These are phyloP conservation scores for Cerastoderma edule DNA, from an alignment of 2,888 invertebrate genomes.

Conservation along the genomic window DNA sequence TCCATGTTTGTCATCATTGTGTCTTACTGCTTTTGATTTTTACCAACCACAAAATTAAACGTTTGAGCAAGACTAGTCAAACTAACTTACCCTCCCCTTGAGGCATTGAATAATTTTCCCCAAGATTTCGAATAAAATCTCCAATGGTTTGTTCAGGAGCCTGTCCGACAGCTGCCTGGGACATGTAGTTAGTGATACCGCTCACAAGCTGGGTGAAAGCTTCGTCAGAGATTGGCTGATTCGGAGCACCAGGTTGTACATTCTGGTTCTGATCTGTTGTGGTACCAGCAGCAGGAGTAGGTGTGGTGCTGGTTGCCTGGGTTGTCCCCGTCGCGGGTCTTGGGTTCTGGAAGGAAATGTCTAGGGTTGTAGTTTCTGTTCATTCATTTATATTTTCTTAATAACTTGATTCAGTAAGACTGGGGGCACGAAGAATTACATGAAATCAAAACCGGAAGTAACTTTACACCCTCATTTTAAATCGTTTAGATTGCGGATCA, in stretches of 20 bases:
- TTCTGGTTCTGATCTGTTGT: conserved; percentile 34
- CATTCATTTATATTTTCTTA: too few relatives aligned
- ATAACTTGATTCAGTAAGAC: too few relatives aligned
- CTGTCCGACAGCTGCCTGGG: conserved; percentile 74
- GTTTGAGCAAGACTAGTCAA: too few relatives aligned
- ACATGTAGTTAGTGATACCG: conserved; percentile 74
- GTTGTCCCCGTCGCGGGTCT: conserved; percentile 21
- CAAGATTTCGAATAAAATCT: conserved; percentile 72
- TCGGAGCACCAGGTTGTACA: conserved; percentile 12
- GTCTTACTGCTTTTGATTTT: too few relatives aligned
- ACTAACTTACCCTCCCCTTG: conserved; percentile 77
- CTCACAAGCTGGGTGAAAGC: conserved; percentile 76
- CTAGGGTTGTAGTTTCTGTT: too few relatives aligned
- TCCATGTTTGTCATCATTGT: too few relatives aligned
- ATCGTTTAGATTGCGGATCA: too few relatives aligned
- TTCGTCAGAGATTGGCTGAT: conserved; percentile 70
- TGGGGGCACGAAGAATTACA: too few relatives aligned
- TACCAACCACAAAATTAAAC: too few relatives aligned
- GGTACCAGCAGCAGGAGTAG: conserved; percentile 22
- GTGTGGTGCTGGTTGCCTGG: conserved; percentile 31
- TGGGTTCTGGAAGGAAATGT: conserved; percentile 16
- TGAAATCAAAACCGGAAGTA: too few relatives aligned
- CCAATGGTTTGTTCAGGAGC: conserved; percentile 72
- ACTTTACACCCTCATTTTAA: too few relatives aligned
- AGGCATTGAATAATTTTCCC: conserved; percentile 70